phyloP scores from a whole-genome alignment of 2,888 invertebrate genomes.

The Rhingia campestris region DNA sequence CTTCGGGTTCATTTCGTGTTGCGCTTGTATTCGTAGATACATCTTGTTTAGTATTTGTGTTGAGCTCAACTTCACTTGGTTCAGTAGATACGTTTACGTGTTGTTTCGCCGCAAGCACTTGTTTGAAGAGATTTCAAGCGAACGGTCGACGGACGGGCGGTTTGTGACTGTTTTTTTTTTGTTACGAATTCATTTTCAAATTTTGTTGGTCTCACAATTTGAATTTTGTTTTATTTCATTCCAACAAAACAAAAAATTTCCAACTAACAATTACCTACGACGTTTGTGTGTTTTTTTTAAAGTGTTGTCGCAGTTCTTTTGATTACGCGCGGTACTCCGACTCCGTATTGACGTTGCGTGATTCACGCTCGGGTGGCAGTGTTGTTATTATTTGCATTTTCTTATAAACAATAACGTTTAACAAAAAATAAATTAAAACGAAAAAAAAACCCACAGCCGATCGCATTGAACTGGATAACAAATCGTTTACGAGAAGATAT shows the following conservation, averaged over 20 bases:
- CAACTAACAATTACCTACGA: slow-evolving; percentile 36
- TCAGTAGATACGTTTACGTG: slow-evolving; percentile 37
- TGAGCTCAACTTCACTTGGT: slow-evolving; percentile 45
- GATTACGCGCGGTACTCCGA: slow-evolving; percentile 42
- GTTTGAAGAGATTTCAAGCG: slow-evolving; percentile 67
- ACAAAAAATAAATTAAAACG: slow-evolving; percentile 20
- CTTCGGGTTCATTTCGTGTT: slow-evolving; percentile 1
- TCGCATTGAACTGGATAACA: slow-evolving; percentile 58
- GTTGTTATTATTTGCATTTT: slow-evolving; percentile 52
- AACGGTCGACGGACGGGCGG: slow-evolving; percentile 53
- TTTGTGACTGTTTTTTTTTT: slow-evolving; percentile 36
- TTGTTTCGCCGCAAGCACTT: slow-evolving; percentile 60
- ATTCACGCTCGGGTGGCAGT: slow-evolving; percentile 68
- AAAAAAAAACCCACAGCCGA: slow-evolving; percentile 30
- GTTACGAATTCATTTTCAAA: slow-evolving; percentile 37
- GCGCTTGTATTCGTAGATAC: background rate
- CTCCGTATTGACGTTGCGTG: slow-evolving; percentile 48
- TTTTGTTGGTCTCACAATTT: slow-evolving; percentile 74
- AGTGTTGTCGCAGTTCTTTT: slow-evolving; percentile 28
- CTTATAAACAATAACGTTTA: slow-evolving; percentile 55
- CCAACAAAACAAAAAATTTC: slow-evolving; percentile 21
- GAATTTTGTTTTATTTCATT: slow-evolving; percentile 76
- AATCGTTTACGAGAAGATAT: slow-evolving; percentile 53
- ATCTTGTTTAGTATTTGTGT: slow-evolving; percentile 47
- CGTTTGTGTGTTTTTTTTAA: slow-evolving; percentile 17